A percentile compares a stretch with the other conserved stretches of the same genome.
Conservation (phyloP, 2,888 invertebrate species). For the Synergus japonicus region DNA sequence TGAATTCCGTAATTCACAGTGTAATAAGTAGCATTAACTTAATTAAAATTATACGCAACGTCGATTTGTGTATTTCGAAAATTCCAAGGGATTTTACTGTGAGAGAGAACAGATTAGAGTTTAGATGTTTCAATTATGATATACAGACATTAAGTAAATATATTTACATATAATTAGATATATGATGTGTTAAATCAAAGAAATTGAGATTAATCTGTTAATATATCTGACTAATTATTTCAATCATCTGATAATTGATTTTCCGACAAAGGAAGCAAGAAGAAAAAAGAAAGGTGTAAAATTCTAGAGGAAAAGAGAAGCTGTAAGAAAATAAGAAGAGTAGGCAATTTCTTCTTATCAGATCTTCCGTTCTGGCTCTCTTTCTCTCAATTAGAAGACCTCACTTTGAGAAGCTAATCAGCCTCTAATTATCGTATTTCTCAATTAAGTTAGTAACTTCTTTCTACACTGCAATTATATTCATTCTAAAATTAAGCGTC, state of each 20-base stretch:
- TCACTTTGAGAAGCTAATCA: constrained; percentile 3
- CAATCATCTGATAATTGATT: not conserved
- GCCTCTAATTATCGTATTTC: constrained; percentile 12
- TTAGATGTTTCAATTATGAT: too few relatives aligned
- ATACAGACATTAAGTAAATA: too few relatives aligned
- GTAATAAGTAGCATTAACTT: not conserved
- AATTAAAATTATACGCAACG: not conserved
- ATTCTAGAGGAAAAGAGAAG: not conserved
- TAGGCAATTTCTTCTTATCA: constrained; percentile 20
- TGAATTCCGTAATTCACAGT: not conserved
- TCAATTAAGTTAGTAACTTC: constrained; percentile 24
- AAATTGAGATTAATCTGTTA: too few relatives aligned
- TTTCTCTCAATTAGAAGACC: constrained; percentile 30
- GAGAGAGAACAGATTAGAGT: not conserved
- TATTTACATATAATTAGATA: too few relatives aligned
- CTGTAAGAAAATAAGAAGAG: not conserved
- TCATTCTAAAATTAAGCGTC: constrained; percentile 8
- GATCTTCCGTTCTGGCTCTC: constrained; percentile 14
- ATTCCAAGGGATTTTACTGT: not conserved
- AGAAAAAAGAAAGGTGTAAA: not conserved
- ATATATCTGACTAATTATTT: not conserved
- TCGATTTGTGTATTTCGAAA: not conserved
- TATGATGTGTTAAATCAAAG: too few relatives aligned
- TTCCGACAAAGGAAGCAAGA: not conserved
- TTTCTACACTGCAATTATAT: not conserved